Base-by-base conservation (phyloP, 2,113 vertebrate genomes). In the Gnathonemus longibarbis region DNA sequence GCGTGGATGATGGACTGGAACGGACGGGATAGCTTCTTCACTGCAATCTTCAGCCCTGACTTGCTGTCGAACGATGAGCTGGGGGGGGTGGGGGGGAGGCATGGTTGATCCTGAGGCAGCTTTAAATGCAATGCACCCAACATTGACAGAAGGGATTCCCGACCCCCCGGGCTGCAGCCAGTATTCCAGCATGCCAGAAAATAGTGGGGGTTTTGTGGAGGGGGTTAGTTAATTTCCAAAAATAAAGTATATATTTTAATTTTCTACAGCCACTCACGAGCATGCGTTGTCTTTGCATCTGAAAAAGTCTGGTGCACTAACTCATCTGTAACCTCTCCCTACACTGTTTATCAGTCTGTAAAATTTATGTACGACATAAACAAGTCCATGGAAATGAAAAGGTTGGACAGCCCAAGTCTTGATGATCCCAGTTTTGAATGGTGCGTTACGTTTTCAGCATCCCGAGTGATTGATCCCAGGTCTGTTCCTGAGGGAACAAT, bases 1-100 rank as follows among this genome's bases (percentile, higher is more conserved):
- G 98, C 98, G 0, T 99, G 98, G 92, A 99, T 99, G 92, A 99
- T 97, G 91, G 98, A 99, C 96, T 99, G 98, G 94, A 99, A 99
- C 0, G 98, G 98, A 31, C 98, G 95, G 9, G 98, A 99, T 2
- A 99, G 97, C 92, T 99, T 99, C 96, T 99, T 99, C 83, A 99
- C 98, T 1, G 98, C 98, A 7, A 99, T 95, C 39, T 98, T 97
- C 89, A 97, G 50, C 7, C 94, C 94, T 0, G 94, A 96, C 91
- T 97, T 97, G 31, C 95, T 94, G 93, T 99, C 98, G 93, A 93
- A 96, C 35, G 98, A 96, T 91, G 98, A 97, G 88, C 98, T 99
- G 93, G 45, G 66, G 83, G 83, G 39, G 35, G 88, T 0, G 56
- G 56, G 21, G 21, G 56, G 21, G 56, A 9, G 56, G 21, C 7